These are phyloP conservation scores for Dromaius novaehollandiae DNA, from an alignment of 2,113 vertebrate species.

Conservation along the genomic window DNA sequence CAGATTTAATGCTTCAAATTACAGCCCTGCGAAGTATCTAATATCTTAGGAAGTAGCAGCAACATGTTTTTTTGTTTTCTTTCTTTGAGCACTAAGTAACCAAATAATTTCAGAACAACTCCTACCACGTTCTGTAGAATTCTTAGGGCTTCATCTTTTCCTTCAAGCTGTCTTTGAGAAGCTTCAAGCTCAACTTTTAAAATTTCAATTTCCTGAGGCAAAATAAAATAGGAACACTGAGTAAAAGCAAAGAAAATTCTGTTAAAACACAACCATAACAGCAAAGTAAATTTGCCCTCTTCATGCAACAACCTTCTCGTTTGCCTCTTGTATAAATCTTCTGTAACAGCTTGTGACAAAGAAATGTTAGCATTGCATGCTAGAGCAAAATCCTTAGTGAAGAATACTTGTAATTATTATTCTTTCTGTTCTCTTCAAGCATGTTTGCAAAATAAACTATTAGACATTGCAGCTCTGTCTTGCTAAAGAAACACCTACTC, in stretches of 20 bases:
- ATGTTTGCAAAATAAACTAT: not conserved
- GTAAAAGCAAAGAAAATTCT: not conserved
- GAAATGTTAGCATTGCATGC: not conserved
- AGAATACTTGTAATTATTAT: not conserved
- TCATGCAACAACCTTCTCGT: not conserved
- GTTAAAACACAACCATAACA: fast-evolving
- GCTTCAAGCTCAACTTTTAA: conserved; percentile 90
- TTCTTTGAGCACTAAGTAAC: not conserved
- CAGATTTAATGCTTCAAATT: not conserved
- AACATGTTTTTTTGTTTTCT: not conserved
- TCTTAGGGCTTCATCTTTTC: conserved; percentile 93
- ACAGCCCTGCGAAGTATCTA: not conserved
- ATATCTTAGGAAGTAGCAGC: not conserved
- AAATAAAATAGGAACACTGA: not conserved
- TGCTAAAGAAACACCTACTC: not conserved
- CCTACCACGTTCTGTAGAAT: conserved; percentile 92
- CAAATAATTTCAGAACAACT: not conserved
- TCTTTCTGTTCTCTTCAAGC: not conserved
- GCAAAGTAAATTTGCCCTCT: not conserved
- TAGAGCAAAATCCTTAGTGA: not conserved
- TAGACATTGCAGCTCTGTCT: not conserved
- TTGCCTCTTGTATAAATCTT: not conserved
- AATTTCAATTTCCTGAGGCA: conserved; percentile 80
- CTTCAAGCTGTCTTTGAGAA: conserved; percentile 87
- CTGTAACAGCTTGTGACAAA: not conserved